Base-by-base conservation (phyloP, 2,888 invertebrate species). In the Cheilosia scutellata region DNA sequence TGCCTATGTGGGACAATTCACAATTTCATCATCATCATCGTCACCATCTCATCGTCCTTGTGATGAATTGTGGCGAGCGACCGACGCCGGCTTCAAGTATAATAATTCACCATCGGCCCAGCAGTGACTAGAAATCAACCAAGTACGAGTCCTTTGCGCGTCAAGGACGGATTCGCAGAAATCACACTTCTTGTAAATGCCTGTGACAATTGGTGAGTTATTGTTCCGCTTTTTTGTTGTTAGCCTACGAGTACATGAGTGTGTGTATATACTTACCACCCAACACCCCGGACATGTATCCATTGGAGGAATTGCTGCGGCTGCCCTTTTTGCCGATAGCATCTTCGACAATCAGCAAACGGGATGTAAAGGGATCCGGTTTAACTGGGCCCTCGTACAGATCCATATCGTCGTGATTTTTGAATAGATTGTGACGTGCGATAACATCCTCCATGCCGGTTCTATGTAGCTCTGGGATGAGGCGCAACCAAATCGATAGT, bases 401-500 rank as follows among this genome's bases (percentile, higher is more conserved):
- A 87, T 96, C 96, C 88, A 96, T 95, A 91, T 98, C 97, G 91
- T 97, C 96, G 93, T 97, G 96, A 93, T 97, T 96, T 88, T 96
- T 95, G 93, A 98, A 97, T 88, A 98, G 94, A 93, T 98, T 98
- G 93, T 98, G 97, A 58, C 96, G 94, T 1, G 96, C 95, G 53
- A 96, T 96, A 7, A 96, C 97, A 92, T 97, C 97, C 90, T 97
- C 97, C 96, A 97, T 97, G 4, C 97, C 97, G 0, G 96, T 96
- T 70, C 97, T 94, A 91, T 97, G 97, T 0, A 97, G 94, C 91
- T 98, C 98, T 0, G 98, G 98, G 58, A 99, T 96, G 6, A 98
- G 94, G 5, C 98, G 96, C 7, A 98, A 93, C 99, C 99, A 99
- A 55, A 98, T 97, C 58, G 98, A 98, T 63, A 98, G 94, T 91